Evolutionary conservation across 2,888 invertebrate species (phyloP), one percentile per base, ranked within the genome.

Genomic region (Endomychus coccineus): DNA sequence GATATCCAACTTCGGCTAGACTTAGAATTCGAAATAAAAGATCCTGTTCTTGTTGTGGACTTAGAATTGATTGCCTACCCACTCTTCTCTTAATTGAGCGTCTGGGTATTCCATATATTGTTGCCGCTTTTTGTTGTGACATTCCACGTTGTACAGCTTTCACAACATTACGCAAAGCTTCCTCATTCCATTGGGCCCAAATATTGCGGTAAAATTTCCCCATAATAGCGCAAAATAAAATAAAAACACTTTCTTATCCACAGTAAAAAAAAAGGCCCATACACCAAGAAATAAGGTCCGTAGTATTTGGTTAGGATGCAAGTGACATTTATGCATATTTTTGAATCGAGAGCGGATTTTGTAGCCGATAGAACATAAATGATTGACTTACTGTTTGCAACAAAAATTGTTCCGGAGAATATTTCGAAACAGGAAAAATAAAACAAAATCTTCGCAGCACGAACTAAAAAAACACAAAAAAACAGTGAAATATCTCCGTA

Each of bases 21-120:
- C 7, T 9, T n/a, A 19, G n/a, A 19, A 19, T 19, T 6, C 21
- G n/a, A n/a, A n/a, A n/a, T n/a, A 19, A 7, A n/a, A 19, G 21
- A 19, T 7, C 21, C 6, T 19, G 6, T 19, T 19, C 21, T 19
- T 19, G 21, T 19, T 19, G n/a, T n/a, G 21, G 6, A 19, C 21
- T 19, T 7, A 19, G 21, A n/a, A 19, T 19, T 19, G 21, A 19
- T 19, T 19, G 21, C 21, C n/a, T n/a, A 19, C 21, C 21, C n/a
- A 19, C 6, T 19, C n/a, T 19, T 19, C 6, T 19, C n/a, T 19
- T 19, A 19, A 19, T 19, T 19, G 21, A 7, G 21, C 21, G n/a
- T 19, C n/a, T 19, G 21, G 21, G 21, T 19, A 19, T 19, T 19
- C n/a, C 21, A n/a, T n/a, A n/a, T n/a, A 19, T 19, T 19, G n/a